These are phyloP conservation scores for Endotricha flammealis DNA, from an alignment of 2,888 invertebrate species.

Conservation along the genomic window DNA sequence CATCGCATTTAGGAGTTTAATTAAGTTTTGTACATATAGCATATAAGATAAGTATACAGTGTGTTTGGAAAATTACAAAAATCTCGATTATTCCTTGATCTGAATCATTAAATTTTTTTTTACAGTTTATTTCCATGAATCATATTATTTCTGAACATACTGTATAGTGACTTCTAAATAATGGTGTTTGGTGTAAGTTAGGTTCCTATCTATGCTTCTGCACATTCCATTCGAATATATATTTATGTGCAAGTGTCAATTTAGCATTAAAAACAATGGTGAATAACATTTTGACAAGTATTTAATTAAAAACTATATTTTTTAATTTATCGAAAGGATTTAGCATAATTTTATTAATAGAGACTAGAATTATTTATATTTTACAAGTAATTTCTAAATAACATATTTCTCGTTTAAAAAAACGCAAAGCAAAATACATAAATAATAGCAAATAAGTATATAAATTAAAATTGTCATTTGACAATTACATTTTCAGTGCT, in stretches of 20 bases:
- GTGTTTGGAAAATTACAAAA: slow-evolving; percentile 7
- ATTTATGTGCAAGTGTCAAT: slow-evolving; percentile 73
- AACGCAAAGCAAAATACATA: too few relatives aligned
- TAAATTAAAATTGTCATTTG: too few relatives aligned
- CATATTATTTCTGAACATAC: slow-evolving; percentile 9
- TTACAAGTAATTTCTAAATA: too few relatives aligned
- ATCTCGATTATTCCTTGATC: neutral
- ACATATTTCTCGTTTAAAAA: too few relatives aligned
- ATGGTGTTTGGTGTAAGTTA: slow-evolving; percentile 75
- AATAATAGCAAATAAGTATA: too few relatives aligned
- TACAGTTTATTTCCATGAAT: neutral
- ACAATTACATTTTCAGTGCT: too few relatives aligned
- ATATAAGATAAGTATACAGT: slow-evolving; percentile 31
- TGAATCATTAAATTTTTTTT: neutral
- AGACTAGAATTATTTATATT: too few relatives aligned
- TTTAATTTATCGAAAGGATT: too few relatives aligned
- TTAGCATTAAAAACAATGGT: slow-evolving; percentile 57
- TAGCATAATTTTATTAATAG: too few relatives aligned
- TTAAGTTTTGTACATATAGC: slow-evolving; percentile 69
- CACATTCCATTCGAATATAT: slow-evolving; percentile 67
- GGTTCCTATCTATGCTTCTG: slow-evolving; percentile 72
- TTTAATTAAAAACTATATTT: too few relatives aligned
- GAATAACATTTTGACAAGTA: slow-evolving; percentile 46
- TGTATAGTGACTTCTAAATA: slow-evolving; percentile 49
- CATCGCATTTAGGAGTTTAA: slow-evolving; percentile 62